Evolutionary conservation across 2,113 vertebrate species (phyloP).

Genomic region (Osmerus eperlanus): DNA sequence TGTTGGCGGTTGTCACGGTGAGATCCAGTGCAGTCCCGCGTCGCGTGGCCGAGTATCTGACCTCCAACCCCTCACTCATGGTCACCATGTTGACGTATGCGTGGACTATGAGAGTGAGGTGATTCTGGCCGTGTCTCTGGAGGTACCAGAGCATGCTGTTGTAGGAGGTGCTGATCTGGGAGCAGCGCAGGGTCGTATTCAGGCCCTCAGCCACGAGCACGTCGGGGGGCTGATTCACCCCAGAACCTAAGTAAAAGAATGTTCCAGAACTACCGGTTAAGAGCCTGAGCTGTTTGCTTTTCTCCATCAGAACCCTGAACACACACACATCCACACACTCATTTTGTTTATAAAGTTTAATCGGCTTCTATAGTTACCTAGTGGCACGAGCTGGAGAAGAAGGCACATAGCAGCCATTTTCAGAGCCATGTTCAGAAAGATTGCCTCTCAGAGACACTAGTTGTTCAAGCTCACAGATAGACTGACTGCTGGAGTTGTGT

Average conservation of each 20-base stretch:
- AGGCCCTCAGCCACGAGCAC: no score
- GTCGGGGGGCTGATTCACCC: no score
- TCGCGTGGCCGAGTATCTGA: slow-evolving; percentile 11
- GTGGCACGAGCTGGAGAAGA: no score
- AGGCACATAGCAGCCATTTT: no score
- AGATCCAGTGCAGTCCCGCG: slow-evolving; percentile 5
- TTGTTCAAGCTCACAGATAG: not conserved
- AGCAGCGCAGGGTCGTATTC: no score
- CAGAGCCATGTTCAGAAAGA: no score
- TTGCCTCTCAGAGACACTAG: no score
- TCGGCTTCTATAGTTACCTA: no score
- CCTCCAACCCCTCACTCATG: slow-evolving; percentile 16
- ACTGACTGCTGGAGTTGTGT: slow-evolving; percentile 19
- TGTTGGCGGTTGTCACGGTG: slow-evolving; percentile 1
- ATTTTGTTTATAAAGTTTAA: no score
- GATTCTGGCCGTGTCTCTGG: slow-evolving; percentile 11
- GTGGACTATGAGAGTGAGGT: slow-evolving; percentile 20
- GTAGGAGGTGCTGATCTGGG: no score
- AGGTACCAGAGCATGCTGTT: slow-evolving; percentile 53
- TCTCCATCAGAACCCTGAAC: not conserved
- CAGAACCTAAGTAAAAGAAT: no score
- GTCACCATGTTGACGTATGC: slow-evolving; percentile 1
- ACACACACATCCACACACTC: no score
- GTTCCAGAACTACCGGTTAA: not conserved
- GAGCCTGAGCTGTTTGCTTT: not conserved